A percentile compares a stretch with the other conserved stretches of the same genome.
phyloP scores from a whole-genome alignment of 30 jellyfish, hydroid and myxozoan species.

The Cassiopea xamachana region DNA sequence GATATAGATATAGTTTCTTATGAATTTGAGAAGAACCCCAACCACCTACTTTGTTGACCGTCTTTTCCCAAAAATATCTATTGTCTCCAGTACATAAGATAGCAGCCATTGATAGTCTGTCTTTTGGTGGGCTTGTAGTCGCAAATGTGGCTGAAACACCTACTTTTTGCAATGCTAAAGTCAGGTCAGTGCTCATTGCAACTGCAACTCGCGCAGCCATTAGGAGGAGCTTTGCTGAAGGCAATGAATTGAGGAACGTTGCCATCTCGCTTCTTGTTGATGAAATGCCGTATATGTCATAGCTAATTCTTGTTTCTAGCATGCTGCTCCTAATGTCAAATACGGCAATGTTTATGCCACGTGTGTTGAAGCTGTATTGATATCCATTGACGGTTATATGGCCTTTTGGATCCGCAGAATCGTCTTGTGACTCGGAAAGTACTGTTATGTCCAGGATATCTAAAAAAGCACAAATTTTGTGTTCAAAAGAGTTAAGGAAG shows the following conservation, averaged over 20 bases:
- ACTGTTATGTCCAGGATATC: slow-evolving; percentile 28
- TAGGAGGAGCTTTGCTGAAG: not conserved
- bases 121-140: not conserved
- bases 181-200: not conserved
- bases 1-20: slow-evolving; percentile 3
- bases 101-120: slow-evolving; percentile 12
- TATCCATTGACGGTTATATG: slow-evolving; percentile 48
- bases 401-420: slow-evolving; percentile 14
- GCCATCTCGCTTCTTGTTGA: not conserved
- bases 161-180: slow-evolving; percentile 1
- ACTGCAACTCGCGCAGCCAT: slow-evolving; percentile 4
- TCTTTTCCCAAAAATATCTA: slow-evolving; percentile 15
- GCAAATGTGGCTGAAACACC: slow-evolving; percentile 20
- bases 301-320: slow-evolving; percentile 7
- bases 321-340: slow-evolving; percentile 49
- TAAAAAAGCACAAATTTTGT: not conserved
- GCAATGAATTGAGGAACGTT: not conserved
- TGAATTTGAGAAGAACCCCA: slow-evolving; percentile 3
- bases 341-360: slow-evolving; percentile 42
- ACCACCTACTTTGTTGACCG: slow-evolving; percentile 6
- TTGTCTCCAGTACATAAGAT: not conserved
- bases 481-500: not conserved
- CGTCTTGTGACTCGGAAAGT: slow-evolving; percentile 17
- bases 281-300: not conserved
- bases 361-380: slow-evolving; percentile 26